These are phyloP conservation scores for Dasypus novemcinctus DNA, from an alignment of 2,113 vertebrate genomes.

Conservation along the genomic window DNA sequence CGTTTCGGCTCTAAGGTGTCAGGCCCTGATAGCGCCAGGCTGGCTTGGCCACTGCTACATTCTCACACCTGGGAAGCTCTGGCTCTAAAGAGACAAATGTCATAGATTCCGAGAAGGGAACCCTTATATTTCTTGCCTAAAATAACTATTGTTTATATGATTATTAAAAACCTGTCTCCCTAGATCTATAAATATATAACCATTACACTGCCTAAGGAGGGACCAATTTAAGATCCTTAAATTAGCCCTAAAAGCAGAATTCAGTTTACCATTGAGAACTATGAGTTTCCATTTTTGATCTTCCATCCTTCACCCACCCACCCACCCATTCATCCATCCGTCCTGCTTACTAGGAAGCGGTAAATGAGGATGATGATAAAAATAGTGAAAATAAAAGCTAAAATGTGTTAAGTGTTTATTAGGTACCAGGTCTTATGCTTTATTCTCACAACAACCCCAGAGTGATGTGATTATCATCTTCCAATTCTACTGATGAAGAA, in stretches of 20 bases:
- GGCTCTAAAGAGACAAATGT: not conserved
- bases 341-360: not conserved
- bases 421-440: not conserved
- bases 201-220: not conserved
- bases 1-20: not conserved
- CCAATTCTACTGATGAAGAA: not conserved
- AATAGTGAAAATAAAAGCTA: too few relatives aligned
- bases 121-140: not conserved
- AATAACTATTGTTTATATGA: not conserved
- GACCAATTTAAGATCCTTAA: not conserved
- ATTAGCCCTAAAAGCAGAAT: not conserved
- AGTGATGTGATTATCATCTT: not conserved
- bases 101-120: not conserved
- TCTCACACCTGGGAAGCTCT: not conserved
- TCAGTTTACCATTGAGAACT: not conserved
- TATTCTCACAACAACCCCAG: not conserved
- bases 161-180: not conserved
- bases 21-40: not conserved
- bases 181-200: not conserved
- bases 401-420: not conserved
- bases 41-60: rapidly evolving
- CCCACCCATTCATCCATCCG: not conserved
- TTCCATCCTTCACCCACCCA: rapidly evolving
- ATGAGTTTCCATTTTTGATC: not conserved
- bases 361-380: not conserved